These are phyloP conservation scores for Acipenser transmontanus DNA, from an alignment of 2,797 vertebrate species.

Conservation along the genomic window DNA sequence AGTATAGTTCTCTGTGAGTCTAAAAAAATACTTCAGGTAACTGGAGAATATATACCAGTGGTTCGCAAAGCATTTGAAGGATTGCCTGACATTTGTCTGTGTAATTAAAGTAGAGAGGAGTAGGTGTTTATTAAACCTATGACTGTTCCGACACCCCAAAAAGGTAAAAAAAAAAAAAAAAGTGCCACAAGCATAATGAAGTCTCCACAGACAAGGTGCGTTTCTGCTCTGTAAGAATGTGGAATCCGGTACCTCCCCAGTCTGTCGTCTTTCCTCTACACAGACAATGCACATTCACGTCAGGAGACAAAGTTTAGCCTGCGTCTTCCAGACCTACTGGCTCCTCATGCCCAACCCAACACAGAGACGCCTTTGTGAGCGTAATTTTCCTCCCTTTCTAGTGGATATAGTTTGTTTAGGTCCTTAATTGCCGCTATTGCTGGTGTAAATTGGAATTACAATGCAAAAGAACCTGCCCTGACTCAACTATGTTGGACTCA, in stretches of 20 bases:
- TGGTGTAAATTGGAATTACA: constrained; percentile 61
- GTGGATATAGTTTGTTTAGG: constrained; percentile 67
- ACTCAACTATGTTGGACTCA: constrained; percentile 36
- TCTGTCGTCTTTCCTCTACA: constrained; percentile 55
- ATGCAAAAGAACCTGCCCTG: constrained; percentile 54
- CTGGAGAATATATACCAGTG: too few relatives aligned
- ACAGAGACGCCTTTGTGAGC: constrained; percentile 98
- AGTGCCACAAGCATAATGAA: too few relatives aligned
- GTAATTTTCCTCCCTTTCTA: constrained; percentile 88
- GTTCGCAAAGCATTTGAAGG: too few relatives aligned
- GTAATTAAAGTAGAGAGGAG: too few relatives aligned
- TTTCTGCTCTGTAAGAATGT: constrained; percentile 56
- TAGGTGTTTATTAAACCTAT: too few relatives aligned
- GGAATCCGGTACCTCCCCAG: constrained; percentile 54
- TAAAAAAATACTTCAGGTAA: too few relatives aligned
- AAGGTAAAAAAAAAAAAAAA: too few relatives aligned
- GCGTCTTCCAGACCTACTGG: constrained; percentile 94
- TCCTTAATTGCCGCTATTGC: constrained; percentile 60
- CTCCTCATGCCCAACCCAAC: constrained; percentile 87
- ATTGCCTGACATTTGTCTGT: too few relatives aligned
- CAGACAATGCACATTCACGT: constrained; percentile 89
- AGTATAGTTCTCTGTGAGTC: too few relatives aligned
- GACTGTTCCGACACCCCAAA: too few relatives aligned
- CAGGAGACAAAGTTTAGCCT: constrained; percentile 79
- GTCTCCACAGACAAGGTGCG: constrained; percentile 64